These are phyloP conservation scores for Drosophila rhopaloa DNA, from an alignment of 1,140 invertebrate species.

Conservation along the genomic window DNA sequence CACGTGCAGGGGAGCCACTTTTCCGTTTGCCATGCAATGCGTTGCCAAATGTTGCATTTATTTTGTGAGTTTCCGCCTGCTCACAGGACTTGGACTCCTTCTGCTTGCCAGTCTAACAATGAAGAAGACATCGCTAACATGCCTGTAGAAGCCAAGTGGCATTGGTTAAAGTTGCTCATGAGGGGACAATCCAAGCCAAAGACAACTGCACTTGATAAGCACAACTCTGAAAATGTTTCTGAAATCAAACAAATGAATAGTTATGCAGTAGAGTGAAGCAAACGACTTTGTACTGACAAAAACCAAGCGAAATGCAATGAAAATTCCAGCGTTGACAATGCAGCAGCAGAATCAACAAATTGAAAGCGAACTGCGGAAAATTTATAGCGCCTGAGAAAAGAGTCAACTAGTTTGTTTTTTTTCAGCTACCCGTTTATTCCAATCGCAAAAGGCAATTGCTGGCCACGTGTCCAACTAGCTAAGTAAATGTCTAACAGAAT, in stretches of 20 bases:
- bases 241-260: slow-evolving; percentile 38
- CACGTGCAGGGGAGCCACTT: slow-evolving; percentile 58
- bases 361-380: slow-evolving; percentile 55
- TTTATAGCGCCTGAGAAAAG: slow-evolving; percentile 45
- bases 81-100: slow-evolving; percentile 10
- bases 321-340: slow-evolving; percentile 15
- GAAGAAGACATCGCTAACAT: slow-evolving; percentile 4
- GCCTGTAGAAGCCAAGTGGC: slow-evolving; percentile 5
- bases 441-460: slow-evolving; percentile 61
- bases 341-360: slow-evolving; percentile 41
- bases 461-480: slow-evolving; percentile 64
- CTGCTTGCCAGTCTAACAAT: slow-evolving; percentile 7
- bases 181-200: slow-evolving; percentile 11
- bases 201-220: slow-evolving; percentile 18
- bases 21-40: slow-evolving; percentile 68
- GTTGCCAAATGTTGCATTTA: slow-evolving; percentile 83
- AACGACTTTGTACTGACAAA: not conserved
- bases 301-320: slow-evolving; percentile 22
- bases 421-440: slow-evolving; percentile 38
- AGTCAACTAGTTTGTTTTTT: slow-evolving; percentile 30
- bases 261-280: slow-evolving; percentile 2
- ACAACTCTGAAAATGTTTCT: slow-evolving; percentile 12
- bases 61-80: slow-evolving; percentile 72
- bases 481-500: slow-evolving; percentile 44
- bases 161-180: slow-evolving; percentile 7